A percentile compares a stretch with the other conserved stretches of the same genome.
Conservation (phyloP, 2,888 invertebrate genomes). For the Limenitis camilla region DNA sequence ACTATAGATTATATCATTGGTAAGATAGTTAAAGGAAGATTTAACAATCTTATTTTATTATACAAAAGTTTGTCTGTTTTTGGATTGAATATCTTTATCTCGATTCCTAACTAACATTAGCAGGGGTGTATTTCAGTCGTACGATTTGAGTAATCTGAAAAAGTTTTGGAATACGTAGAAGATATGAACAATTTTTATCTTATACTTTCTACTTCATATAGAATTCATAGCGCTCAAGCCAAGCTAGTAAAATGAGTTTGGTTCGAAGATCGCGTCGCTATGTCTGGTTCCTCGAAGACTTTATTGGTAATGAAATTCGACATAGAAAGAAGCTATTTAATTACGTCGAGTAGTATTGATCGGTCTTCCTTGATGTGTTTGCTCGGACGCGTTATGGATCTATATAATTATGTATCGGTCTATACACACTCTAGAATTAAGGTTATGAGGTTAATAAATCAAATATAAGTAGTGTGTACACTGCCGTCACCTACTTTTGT, state of each 20-base stretch:
- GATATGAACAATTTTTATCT: background rate
- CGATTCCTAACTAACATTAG: too few relatives aligned
- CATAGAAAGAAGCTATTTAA: slow-evolving; percentile 16
- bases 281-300: slow-evolving; percentile 40
- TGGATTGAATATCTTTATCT: too few relatives aligned
- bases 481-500: background rate
- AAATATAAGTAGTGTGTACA: slow-evolving; percentile 1
- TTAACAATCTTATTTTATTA: too few relatives aligned
- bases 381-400: background rate
- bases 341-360: slow-evolving; percentile 18
- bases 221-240: slow-evolving; percentile 18
- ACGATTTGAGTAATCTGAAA: background rate
- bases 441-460: background rate
- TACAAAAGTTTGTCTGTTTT: too few relatives aligned
- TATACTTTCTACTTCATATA: slow-evolving; percentile 8
- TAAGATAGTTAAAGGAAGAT: too few relatives aligned
- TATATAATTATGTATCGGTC: background rate
- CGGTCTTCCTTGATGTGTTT: slow-evolving; percentile 6
- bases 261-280: slow-evolving; percentile 43
- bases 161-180: background rate
- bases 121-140: background rate
- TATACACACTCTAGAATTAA: background rate
- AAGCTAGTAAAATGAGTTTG: slow-evolving; percentile 26
- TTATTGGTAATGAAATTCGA: slow-evolving; percentile 20
- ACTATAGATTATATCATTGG: background rate